A percentile compares a stretch with the other conserved stretches of the same genome.
These are phyloP conservation scores for Dorcus hopei DNA, from an alignment of 2,888 invertebrate genomes.

Conservation along the genomic window DNA sequence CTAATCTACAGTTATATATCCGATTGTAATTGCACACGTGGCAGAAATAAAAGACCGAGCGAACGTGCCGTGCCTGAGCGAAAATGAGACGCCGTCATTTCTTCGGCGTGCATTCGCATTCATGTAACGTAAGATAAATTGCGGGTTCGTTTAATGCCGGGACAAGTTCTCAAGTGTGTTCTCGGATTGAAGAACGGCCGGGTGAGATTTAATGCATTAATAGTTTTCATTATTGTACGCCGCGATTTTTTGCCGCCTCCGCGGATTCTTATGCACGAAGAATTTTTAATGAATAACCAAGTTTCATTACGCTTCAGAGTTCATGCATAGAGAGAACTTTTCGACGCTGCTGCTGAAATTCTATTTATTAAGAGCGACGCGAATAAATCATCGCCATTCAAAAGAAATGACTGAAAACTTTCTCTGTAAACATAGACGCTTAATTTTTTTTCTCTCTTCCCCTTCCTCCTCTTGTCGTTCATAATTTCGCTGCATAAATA, in stretches of 20 bases:
- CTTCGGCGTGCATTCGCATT: not conserved
- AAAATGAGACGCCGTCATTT: not conserved
- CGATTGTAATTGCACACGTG: conserved; percentile 23
- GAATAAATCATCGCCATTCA: no score
- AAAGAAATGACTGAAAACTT: no score
- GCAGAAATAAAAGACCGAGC: conserved; percentile 2
- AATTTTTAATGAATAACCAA: no score
- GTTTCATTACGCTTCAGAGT: no score
- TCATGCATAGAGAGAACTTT: no score
- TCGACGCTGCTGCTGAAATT: no score
- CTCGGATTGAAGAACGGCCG: not conserved
- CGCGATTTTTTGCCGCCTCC: no score
- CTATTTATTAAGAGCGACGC: no score
- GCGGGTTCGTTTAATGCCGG: not conserved
- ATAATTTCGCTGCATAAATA: no score
- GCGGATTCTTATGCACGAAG: no score
- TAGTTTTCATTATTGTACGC: no score
- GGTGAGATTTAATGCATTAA: no score
- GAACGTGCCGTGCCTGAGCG: not conserved
- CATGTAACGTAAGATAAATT: not conserved
- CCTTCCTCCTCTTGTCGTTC: not conserved
- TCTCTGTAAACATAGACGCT: not conserved
- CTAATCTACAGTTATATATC: conserved; percentile 23
- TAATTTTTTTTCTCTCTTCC: not conserved
- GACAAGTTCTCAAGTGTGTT: not conserved